Base-by-base conservation (phyloP, 2,113 vertebrate species). In the Marmota flaviventris region DNA sequence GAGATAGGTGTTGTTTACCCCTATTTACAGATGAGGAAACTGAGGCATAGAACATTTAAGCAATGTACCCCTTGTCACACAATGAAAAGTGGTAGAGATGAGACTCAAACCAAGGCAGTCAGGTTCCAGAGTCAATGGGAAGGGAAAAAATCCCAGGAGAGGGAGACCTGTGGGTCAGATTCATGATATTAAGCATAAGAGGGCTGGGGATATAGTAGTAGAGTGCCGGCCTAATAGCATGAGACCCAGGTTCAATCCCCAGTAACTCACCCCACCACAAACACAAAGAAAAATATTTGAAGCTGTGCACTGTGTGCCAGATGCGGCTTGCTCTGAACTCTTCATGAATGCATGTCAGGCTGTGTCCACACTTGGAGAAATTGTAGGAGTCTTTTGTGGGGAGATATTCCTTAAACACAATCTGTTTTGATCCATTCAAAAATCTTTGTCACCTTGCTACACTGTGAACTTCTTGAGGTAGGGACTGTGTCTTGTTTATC, bases 21-120 rank as follows among this genome's bases (percentile, higher is more conserved):
- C 58, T 39, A 48, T 75, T 95, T 97, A 77, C 87, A 92, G 45
- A 67, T 85, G 67, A 89, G 58, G 72, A 94, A 89, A 97, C 58
- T 4, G 58, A 89, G 86, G 76, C 70, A 85, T 8, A 61, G 78
- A 67, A 42, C 13, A 17, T 39, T 94, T 94, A 45, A 96, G 22
- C 53, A 82, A 22, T 37, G 4, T 81, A 45, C 12, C 63, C 20
- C 51, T 84, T 72, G 63, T 73, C 79, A 90, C 37, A 70, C 61
- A 63, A 83, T 61, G 67, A 78, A 72, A 56, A 86, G 65, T 18
- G 82, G 85, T 89, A 93, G 76, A 84, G 32, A 18, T 75, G 86
- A 76, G 86, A 67, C 77, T 93, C 90, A 89, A 45, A 84, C 4
- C 8, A n/a, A 95, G 86, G 65, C 13, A 56, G 0, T 75, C 72